A percentile compares a stretch with the other conserved stretches of the same genome.
These are phyloP conservation scores for Actinia tenebrosa DNA, from an alignment of 64 coral and sea anemone genomes.

Conservation along the genomic window DNA sequence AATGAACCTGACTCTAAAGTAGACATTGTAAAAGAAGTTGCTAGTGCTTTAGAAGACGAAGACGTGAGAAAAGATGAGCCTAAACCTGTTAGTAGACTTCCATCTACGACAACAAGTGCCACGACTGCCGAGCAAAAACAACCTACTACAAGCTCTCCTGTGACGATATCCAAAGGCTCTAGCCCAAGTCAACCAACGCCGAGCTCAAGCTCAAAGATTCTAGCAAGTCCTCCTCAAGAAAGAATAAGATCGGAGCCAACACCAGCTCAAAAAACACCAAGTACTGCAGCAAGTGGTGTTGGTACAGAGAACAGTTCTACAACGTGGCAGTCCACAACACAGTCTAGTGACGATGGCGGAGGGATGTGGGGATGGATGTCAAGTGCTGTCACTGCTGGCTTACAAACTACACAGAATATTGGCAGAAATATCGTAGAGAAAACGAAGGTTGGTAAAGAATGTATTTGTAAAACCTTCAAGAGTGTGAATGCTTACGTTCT, in stretches of 20 bases:
- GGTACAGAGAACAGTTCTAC: neutral
- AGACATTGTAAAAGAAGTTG: constrained; percentile 85
- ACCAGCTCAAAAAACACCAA: neutral
- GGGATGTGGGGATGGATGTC: constrained; percentile 98
- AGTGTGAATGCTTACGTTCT: too few relatives aligned
- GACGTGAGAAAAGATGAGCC: constrained; percentile 65
- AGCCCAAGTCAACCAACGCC: neutral
- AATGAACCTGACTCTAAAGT: constrained; percentile 34
- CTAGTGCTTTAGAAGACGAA: constrained; percentile 84
- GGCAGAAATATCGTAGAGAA: constrained; percentile 98
- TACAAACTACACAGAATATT: constrained; percentile 90
- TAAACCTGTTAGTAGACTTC: constrained; percentile 17
- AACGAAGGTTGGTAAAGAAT: constrained; percentile 71
- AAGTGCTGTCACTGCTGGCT: constrained; percentile 77
- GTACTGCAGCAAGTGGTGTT: neutral
- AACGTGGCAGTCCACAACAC: constrained; percentile 66
- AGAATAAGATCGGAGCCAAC: constrained; percentile 23
- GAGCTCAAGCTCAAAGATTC: neutral
- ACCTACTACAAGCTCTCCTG: constrained; percentile 9
- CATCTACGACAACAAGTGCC: constrained; percentile 26
- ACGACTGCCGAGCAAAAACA: constrained; percentile 8
- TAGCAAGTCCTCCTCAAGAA: constrained; percentile 47
- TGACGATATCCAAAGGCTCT: constrained; percentile 15
- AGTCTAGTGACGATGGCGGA: constrained; percentile 24
- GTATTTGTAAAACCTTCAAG: neutral